Base-by-base conservation (phyloP, 2,113 vertebrate genomes). In the Clarias magur region DNA sequence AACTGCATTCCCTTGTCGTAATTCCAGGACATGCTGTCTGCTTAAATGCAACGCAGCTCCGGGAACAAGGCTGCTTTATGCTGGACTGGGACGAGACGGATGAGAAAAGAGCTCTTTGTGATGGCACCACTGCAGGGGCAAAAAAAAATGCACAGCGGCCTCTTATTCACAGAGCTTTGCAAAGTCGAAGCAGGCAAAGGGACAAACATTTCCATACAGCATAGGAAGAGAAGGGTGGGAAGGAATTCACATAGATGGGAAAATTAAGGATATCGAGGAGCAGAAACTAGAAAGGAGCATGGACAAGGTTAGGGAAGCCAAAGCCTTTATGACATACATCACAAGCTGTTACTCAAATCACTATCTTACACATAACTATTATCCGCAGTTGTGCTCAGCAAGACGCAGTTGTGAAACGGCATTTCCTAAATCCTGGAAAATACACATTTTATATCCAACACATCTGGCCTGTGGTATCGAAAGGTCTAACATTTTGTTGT, bases 21-120 rank as follows among this genome's bases (percentile, higher is more conserved):
- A 48, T 83, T 85, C 79, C 54, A 78, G 62, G 78, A 56, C 70
- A 76, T 57, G 73, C 34, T 23, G 57, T 80, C 67, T 63, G 83
- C 67, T 67, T 63, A n/a, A 65, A 25, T 27, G 62, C 56, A 80
- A 38, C 63, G 79, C n/a, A 10, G 19, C 75, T 73, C 42, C 25
- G 27, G 56, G 76, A 79, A 87, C 62, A 73, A 86, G 65, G 68
- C 54, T 4, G 60, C 85, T 70, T 89, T 82, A 68, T 87, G 62
- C 21, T 27, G 54, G 56, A 38, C 25, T 4, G 23, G 73, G 15
- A 80, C 27, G 53, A 81, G 63, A 81, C 1, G 65, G 38, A 81
- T 54, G 8, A 65, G 25, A 76, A 85, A 85, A 53, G 78, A 34
- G 48, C 25, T 72, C n/a, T 42, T 56, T 80, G 63, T 80, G 12